Base-by-base conservation (phyloP, 2,113 vertebrate genomes). In the Heloderma charlesbogerti region DNA sequence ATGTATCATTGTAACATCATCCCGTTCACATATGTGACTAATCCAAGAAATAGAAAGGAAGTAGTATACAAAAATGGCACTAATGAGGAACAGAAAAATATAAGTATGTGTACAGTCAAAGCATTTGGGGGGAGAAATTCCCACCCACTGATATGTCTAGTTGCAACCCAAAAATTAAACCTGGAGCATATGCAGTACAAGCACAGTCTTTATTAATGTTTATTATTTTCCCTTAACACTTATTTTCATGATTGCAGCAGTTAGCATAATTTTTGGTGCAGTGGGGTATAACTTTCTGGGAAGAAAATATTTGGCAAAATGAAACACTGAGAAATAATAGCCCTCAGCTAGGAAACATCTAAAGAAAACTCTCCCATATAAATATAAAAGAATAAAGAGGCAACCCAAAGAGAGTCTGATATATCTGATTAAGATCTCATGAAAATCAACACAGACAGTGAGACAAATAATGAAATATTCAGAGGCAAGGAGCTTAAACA, bases 401-500 rank as follows among this genome's bases (percentile, higher is more conserved):
- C 34, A 96, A 74, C 87, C 86, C 71, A 87, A 93, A 90, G 94
- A 93, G 91, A 93, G n/a, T 80, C 88, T 87, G 91, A 88, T 96
- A 84, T 74, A 92, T 91, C 87, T 93, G 95, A 96, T 96, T 97
- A 96, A 96, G 93, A 94, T 90, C 84, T 95, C 86, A 89, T 84
- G 91, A 92, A 96, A 95, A 93, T 83, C 78, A 96, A 79, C 77
- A 92, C 22, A 93, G 92, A 93, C 79, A 94, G 87, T 92, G 89
- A 95, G n/a, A 51, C 94, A 94, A 94, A 95, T 94, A 95, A 94
- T 92, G 83, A 96, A 94, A 45, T 88, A 93, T 92, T 94, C 90
- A 88, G 69, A 92, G 93, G 77, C 63, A 95, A 92, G 89, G 43
- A 0, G 0, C 77, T 93, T 94, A 93, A 94, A 91, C 89, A 96